phyloP scores from a whole-genome alignment of 2,888 invertebrate species.

The Melanotus villosus region DNA sequence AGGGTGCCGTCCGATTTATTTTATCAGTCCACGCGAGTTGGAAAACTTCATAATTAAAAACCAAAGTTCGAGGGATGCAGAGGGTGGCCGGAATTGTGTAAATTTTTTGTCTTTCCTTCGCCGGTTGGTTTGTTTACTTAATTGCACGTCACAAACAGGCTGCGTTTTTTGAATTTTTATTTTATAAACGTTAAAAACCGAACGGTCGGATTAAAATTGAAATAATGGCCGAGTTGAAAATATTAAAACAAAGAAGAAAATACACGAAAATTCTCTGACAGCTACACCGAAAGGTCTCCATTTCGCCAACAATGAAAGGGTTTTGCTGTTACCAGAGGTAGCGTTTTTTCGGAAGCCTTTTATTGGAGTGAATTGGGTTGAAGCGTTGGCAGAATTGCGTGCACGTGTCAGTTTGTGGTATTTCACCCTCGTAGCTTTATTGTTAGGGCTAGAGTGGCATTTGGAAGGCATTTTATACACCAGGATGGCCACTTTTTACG shows the following conservation, averaged over 20 bases:
- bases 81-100: background rate
- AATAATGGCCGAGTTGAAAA: background rate
- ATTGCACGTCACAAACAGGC: constrained; percentile 24
- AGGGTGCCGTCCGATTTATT: constrained; percentile 43
- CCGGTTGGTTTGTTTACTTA: constrained; percentile 23
- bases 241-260: constrained; percentile 23
- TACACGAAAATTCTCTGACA: constrained; percentile 21
- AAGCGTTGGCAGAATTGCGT: constrained; percentile 51
- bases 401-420: constrained; percentile 52
- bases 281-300: constrained; percentile 30
- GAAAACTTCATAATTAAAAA: constrained; percentile 41
- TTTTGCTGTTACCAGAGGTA: constrained; percentile 42
- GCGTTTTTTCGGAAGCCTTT: constrained; percentile 46
- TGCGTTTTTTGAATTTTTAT: constrained; percentile 27
- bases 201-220: background rate
- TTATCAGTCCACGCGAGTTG: constrained; percentile 37
- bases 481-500: constrained; percentile 50
- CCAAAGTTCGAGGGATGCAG: background rate
- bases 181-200: background rate
- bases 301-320: constrained; percentile 41
- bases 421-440: constrained; percentile 51
- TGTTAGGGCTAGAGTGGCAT: constrained; percentile 51
- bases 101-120: constrained; percentile 2
- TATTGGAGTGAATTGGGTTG: constrained; percentile 52
- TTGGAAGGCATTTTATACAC: constrained; percentile 50